phyloP scores from a whole-genome alignment of 2,113 vertebrate species.

The Nyctibius bracteatus region DNA sequence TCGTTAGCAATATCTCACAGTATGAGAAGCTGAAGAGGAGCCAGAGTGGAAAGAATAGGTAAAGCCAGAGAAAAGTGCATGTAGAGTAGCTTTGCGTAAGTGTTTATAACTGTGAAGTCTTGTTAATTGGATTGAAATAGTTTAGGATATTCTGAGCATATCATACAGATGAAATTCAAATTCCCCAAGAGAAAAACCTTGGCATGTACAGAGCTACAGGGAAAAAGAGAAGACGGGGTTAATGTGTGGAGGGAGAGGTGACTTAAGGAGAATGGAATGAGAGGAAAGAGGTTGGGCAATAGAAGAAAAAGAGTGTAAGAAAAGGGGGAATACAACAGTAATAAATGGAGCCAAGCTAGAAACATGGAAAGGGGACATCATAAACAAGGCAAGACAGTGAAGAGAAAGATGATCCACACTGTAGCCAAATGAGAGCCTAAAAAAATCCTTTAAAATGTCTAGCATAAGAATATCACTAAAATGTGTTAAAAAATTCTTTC shows the following conservation, averaged over 20 bases:
- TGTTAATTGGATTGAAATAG: neutral
- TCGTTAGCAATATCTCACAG: neutral
- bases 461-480: neutral
- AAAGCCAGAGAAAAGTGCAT: neutral
- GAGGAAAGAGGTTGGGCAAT: neutral
- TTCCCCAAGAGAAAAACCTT: neutral
- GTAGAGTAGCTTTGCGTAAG: neutral
- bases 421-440: neutral
- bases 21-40: neutral
- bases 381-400: neutral
- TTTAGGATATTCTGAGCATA: neutral
- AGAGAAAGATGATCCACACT: neutral
- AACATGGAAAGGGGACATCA: neutral
- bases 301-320: neutral
- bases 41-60: neutral
- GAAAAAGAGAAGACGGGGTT: constrained; percentile 18
- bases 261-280: constrained; percentile 54
- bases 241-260: constrained; percentile 18
- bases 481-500: neutral
- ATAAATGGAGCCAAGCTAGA: neutral
- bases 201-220: neutral
- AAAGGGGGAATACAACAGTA: neutral
- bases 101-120: neutral
- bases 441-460: neutral
- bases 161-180: neutral